phyloP scores from a whole-genome alignment of 2,113 vertebrate genomes.

The Aegotheles bennettii region DNA sequence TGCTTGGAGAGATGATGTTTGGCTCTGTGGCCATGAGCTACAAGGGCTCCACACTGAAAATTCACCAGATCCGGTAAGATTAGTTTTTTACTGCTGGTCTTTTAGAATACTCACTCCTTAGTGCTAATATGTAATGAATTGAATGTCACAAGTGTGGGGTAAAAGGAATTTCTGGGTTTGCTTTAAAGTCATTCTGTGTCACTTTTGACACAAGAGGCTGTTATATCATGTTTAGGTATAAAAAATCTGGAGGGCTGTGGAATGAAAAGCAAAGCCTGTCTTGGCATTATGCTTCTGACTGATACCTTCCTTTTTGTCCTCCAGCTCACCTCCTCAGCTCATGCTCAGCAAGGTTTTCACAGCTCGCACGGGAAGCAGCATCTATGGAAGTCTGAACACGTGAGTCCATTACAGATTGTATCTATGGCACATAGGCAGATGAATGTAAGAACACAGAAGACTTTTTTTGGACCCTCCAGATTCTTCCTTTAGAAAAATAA shows the following conservation, averaged over 20 bases:
- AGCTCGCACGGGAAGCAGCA: slow-evolving; percentile 92
- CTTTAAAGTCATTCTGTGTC: neutral
- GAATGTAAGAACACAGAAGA: neutral
- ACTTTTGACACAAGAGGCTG: neutral
- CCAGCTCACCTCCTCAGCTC: slow-evolving; percentile 93
- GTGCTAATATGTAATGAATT: neutral
- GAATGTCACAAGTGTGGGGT: neutral
- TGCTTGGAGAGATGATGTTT: slow-evolving; percentile 99
- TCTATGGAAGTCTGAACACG: slow-evolving; percentile 97
- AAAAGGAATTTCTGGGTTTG: neutral
- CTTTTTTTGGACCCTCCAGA: neutral
- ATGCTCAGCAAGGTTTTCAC: slow-evolving; percentile 99
- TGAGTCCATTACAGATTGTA: slow-evolving; percentile 68
- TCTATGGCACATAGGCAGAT: neutral
- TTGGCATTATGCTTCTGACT: neutral
- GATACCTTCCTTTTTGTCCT: neutral
- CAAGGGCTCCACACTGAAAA: slow-evolving; percentile 97
- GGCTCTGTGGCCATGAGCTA: slow-evolving; percentile 99
- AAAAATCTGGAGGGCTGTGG: neutral
- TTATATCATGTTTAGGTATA: neutral
- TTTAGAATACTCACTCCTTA: neutral
- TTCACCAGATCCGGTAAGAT: slow-evolving; percentile 94
- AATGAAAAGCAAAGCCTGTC: neutral
- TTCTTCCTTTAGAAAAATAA: neutral
- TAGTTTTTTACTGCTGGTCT: neutral